These are phyloP conservation scores for Triops cancriformis DNA, from an alignment of 1,140 invertebrate species.

Conservation along the genomic window DNA sequence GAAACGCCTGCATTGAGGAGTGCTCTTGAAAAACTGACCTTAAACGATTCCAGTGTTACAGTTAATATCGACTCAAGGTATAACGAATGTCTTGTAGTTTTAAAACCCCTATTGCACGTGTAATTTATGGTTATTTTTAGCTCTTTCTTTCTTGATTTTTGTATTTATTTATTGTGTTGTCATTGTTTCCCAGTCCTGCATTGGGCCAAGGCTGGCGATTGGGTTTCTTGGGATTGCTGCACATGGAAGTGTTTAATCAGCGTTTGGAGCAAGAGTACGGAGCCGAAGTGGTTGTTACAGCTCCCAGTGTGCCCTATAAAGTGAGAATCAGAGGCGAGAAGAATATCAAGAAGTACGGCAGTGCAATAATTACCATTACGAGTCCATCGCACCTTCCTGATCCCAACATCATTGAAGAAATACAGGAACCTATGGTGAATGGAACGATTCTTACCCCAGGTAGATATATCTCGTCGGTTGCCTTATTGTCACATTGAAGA, in stretches of 20 bases:
- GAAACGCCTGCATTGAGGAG: constrained; percentile 60
- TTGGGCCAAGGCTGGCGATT: constrained; percentile 88
- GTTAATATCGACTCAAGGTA: constrained; percentile 71
- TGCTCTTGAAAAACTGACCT: constrained; percentile 78
- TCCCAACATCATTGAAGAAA: constrained; percentile 54
- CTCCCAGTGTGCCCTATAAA: constrained; percentile 91
- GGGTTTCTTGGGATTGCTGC: constrained; percentile 87
- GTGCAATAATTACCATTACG: constrained; percentile 61
- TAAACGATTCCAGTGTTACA: constrained; percentile 91
- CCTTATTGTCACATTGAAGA: constrained; percentile 1
- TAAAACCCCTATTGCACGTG: neutral
- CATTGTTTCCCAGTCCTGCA: constrained; percentile 56
- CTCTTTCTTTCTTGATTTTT: neutral
- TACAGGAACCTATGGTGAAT: constrained; percentile 77
- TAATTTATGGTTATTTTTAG: neutral
- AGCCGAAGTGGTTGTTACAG: constrained; percentile 78
- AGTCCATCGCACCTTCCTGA: constrained; percentile 79
- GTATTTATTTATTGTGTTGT: neutral
- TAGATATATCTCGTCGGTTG: constrained; percentile 30
- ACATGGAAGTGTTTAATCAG: constrained; percentile 93
- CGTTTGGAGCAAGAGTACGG: constrained; percentile 87
- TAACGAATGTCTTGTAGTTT: constrained; percentile 18
- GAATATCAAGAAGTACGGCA: constrained; percentile 58
- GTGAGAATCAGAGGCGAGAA: constrained; percentile 59
- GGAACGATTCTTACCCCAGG: constrained; percentile 83